Evolutionary conservation across 2,797 vertebrate genomes (phyloP).

Genomic region (Threskiornis aethiopicus): DNA sequence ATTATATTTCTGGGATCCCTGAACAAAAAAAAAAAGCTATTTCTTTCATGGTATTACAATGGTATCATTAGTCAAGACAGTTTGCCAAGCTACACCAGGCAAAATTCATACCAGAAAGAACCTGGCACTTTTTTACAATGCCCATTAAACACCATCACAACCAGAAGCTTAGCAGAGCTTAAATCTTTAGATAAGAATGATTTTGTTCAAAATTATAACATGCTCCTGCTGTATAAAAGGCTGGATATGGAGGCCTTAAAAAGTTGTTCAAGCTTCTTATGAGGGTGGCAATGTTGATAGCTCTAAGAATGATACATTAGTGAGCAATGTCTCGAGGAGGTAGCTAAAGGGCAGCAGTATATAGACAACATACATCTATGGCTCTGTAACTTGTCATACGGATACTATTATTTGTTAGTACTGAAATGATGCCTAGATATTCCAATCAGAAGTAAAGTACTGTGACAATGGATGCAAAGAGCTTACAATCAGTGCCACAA

Average conservation of each 20-base stretch:
- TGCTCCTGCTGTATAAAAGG: not conserved
- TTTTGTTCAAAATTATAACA: not conserved
- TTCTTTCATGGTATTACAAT: not conserved
- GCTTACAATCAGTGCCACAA: not conserved
- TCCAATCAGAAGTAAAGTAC: not conserved
- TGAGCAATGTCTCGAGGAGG: not conserved
- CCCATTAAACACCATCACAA: not conserved
- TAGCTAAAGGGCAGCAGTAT: not conserved
- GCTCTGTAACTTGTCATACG: not conserved
- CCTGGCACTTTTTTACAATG: not conserved
- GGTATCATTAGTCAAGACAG: not conserved
- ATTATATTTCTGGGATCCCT: not conserved
- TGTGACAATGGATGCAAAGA: not conserved
- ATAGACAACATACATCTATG: not conserved
- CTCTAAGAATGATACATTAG: not conserved
- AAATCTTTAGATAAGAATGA: not conserved
- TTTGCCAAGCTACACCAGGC: not conserved
- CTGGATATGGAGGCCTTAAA: not conserved
- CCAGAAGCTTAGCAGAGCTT: not conserved
- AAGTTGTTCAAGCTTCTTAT: not conserved
- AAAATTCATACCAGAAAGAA: not conserved
- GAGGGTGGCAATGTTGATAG: not conserved
- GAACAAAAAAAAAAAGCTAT: not conserved
- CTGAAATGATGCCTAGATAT: not conserved
- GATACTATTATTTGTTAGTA: not conserved